Base-by-base conservation (phyloP, 1,140 invertebrate genomes). In the Zaprionus capensis region DNA sequence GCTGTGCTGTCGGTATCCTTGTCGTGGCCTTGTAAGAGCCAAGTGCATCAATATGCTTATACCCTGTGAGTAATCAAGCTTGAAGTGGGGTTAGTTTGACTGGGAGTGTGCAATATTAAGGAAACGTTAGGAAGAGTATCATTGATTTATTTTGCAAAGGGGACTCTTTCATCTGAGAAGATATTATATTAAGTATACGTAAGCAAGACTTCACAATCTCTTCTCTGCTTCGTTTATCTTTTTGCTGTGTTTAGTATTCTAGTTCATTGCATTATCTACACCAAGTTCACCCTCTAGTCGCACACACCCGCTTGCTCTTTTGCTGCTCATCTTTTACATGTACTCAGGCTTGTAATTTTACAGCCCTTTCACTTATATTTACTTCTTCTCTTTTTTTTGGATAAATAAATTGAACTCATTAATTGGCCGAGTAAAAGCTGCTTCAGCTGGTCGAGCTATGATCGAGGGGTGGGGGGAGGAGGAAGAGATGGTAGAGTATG, bases 331-430 rank as follows among this genome's bases (percentile, higher is more conserved):
- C 17, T 80, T 34, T 34, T 73, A 69, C 65, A 81, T 81, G 73
- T 70, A 67, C 26, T 64, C 55, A 38, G 44, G 24, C 49, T 64
- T 70, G 71, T 73, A 72, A 67, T 61, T 64, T 57, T 38, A 53
- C 67, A 34, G 53, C 41, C 20, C 28, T 44, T 44, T 71, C 65
- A 59, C 70, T 68, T 53, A 65, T 65, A 67, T 68, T 71, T 71
- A 61, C 34, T 65, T 61, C 46, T 65, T 67, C 58, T 38, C 44
- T 72, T 76, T 55, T 64, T 69, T 67, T 67, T 68, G 65, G 44
- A 76, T 90, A 85, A 82, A 91, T 85, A 90, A 90, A 90, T 90
- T 84, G 85, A 82, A 76, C 71, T 76, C 76, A 81, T 84, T 82
- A 90, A 88, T 84, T 90, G 85, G 85, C 78, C 66, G 56, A 71